Evolutionary conservation across 2,113 vertebrate species (phyloP).

Genomic region (Hiodon tergisus): DNA sequence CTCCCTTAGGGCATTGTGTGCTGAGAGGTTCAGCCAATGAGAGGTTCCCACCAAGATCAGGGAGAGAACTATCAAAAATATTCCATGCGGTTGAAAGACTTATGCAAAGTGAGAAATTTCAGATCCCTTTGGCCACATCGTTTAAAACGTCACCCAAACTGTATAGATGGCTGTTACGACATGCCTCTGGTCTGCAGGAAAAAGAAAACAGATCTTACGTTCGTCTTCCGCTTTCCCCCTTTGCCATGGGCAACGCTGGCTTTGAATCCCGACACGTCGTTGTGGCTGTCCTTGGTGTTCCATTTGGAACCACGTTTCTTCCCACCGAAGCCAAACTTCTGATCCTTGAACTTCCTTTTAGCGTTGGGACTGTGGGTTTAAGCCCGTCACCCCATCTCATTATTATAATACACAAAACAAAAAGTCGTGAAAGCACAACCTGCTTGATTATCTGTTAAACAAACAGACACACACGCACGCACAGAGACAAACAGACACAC

Average conservation of each 20-base stretch:
- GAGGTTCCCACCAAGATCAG: too few relatives aligned
- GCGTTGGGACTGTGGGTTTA: conserved; percentile 68
- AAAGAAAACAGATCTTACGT: conserved; percentile 42
- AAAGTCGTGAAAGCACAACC: too few relatives aligned
- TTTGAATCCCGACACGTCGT: conserved; percentile 82
- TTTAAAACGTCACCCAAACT: too few relatives aligned
- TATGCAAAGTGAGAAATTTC: too few relatives aligned
- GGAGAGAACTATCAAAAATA: too few relatives aligned
- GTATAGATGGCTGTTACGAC: too few relatives aligned
- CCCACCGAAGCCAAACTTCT: conserved; percentile 93
- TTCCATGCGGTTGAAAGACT: too few relatives aligned
- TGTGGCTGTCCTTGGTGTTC: conserved; percentile 89
- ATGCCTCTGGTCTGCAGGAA: too few relatives aligned
- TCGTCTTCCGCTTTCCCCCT: conserved; percentile 51
- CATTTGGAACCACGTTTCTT: conserved; percentile 91
- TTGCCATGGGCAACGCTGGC: conserved; percentile 75
- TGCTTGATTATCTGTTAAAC: too few relatives aligned
- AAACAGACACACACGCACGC: not conserved
- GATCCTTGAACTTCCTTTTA: conserved; percentile 88
- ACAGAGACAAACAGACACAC: not conserved
- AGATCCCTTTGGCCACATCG: too few relatives aligned
- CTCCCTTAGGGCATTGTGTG: too few relatives aligned
- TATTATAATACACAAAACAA: not conserved
- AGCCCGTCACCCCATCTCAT: not conserved
- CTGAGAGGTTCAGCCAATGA: too few relatives aligned